Conservation (phyloP, 2,797 vertebrate species). For the Kryptolebias ocellatus region DNA sequence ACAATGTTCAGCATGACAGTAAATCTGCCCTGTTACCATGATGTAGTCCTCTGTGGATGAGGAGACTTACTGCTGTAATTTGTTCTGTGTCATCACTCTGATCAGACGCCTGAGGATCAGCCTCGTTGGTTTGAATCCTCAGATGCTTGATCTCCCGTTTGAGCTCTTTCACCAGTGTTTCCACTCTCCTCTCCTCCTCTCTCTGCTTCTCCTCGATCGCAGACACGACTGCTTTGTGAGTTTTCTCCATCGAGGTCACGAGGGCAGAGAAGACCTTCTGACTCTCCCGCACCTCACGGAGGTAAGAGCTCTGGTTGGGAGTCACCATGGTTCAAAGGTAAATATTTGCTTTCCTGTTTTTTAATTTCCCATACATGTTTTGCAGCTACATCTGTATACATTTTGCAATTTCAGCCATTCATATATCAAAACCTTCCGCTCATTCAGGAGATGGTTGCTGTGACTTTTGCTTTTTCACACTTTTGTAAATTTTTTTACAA, state of each 20-base stretch:
- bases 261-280: constrained; percentile 79
- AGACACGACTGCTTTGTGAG: constrained; percentile 75
- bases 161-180: constrained; percentile 71
- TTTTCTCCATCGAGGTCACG: constrained; percentile 76
- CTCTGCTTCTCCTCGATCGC: constrained; percentile 73
- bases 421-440: too few relatives aligned
- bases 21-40: not conserved
- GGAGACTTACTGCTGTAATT: constrained; percentile 46
- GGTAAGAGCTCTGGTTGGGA: constrained; percentile 75
- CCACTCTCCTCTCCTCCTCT: constrained; percentile 72
- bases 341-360: not conserved
- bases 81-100: constrained; percentile 48
- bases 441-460: too few relatives aligned
- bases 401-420: too few relatives aligned
- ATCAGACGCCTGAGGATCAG: constrained; percentile 36
- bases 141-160: constrained; percentile 76
- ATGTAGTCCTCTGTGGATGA: not conserved
- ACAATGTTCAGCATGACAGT: constrained; percentile 33
- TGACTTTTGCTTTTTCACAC: too few relatives aligned
- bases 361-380: too few relatives aligned
- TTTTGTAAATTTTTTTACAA: too few relatives aligned
- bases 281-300: constrained; percentile 81
- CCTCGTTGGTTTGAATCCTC: constrained; percentile 50
- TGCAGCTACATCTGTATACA: too few relatives aligned
- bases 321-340: not conserved